Base-by-base conservation (phyloP, 2,113 vertebrate genomes). In the Romanogobio albipinnatus region DNA sequence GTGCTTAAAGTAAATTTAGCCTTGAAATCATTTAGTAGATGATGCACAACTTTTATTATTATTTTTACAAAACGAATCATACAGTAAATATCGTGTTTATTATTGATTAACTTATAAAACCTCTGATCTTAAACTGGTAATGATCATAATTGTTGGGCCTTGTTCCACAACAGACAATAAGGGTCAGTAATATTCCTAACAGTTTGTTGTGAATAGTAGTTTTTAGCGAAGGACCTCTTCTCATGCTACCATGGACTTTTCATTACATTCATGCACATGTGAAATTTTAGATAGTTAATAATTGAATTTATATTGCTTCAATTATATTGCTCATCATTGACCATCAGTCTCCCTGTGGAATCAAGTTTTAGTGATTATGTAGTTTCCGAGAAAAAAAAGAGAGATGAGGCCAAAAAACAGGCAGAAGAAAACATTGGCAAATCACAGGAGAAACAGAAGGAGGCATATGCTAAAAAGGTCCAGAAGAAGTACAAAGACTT, bases 351-450 rank as follows among this genome's bases (percentile, higher is more conserved):
- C 17, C 59, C 61, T 71, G 74, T 11, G 13, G 45, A 83, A 29
- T 61, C n/a, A n/a, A 13, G 24, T 58, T n/a, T n/a, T n/a, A n/a
- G n/a, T n/a, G n/a, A 51, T 7, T 13, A 81, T 47, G 24, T 62
- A 62, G 62, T 33, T 66, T 66, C 62, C 33, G 22, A 36, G 43
- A n/a, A 62, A 66, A 62, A 86, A 64, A 47, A 66, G 9, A 61
- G 58, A 61, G 22, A 61, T 11, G 58, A 61, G 1, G 22, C 19
- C n/a, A n/a, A n/a, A n/a, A n/a, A n/a, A n/a, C n/a, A n/a, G n/a
- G n/a, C n/a, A n/a, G n/a, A n/a, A n/a, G n/a, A n/a, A n/a, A n/a
- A n/a, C n/a, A n/a, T n/a, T n/a, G n/a, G n/a, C n/a, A n/a, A n/a
- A n/a, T n/a, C n/a, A n/a, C n/a, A n/a, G n/a, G n/a, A n/a, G n/a